phyloP scores from a whole-genome alignment of 1,140 invertebrate genomes.

The Stegodyphus mimosarum region DNA sequence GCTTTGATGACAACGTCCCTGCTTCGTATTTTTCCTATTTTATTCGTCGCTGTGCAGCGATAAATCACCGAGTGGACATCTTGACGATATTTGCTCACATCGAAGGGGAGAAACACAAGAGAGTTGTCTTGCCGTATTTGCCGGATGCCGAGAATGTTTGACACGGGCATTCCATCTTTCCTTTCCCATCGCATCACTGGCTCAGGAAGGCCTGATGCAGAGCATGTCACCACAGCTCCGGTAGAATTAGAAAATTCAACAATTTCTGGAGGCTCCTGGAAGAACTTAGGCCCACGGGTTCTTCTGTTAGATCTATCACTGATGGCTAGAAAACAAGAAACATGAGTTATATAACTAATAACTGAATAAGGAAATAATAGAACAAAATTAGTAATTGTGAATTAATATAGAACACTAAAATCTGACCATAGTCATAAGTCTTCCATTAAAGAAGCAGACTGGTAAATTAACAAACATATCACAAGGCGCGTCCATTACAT shows the following conservation, averaged over 20 bases:
- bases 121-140: constrained; percentile 72
- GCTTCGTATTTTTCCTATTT: constrained; percentile 89
- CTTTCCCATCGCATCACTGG: constrained; percentile 86
- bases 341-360: no score
- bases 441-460: no score
- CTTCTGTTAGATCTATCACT: no score
- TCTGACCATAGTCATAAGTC: no score
- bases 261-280: constrained; percentile 88
- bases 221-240: constrained; percentile 90
- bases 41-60: constrained; percentile 90
- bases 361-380: no score
- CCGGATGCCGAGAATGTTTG: constrained; percentile 75
- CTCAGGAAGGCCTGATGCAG: constrained; percentile 87
- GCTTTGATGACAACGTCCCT: constrained; percentile 92
- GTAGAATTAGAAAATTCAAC: constrained; percentile 95
- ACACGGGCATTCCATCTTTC: constrained; percentile 70
- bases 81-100: constrained; percentile 69
- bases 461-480: no score
- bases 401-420: no score
- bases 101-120: constrained; percentile 67
- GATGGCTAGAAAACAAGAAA: no score
- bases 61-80: constrained; percentile 73
- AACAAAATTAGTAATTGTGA: no score
- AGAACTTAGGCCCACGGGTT: constrained; percentile 86
- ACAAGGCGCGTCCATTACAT: no score